Conservation (phyloP, 2,797 vertebrate genomes). For the Chloroceryle amazona region DNA sequence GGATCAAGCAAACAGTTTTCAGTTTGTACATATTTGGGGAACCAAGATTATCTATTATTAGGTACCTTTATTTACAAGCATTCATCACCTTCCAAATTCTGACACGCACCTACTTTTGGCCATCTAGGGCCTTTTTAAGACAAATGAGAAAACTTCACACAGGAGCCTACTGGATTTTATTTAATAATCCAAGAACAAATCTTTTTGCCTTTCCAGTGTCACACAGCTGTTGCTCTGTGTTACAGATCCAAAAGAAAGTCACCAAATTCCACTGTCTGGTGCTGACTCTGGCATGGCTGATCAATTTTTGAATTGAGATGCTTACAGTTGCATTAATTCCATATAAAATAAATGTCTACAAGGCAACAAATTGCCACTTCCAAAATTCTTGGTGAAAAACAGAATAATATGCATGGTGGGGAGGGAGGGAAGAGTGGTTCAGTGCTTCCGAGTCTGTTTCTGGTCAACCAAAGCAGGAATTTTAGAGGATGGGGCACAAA, state of each 20-base stretch:
- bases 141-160: background rate
- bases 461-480: background rate
- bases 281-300: background rate
- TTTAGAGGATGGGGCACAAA: background rate
- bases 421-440: too few species aligned
- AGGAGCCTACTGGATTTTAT: background rate
- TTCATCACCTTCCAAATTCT: background rate
- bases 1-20: conserved; percentile 20
- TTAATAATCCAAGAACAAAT: background rate
- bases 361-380: background rate
- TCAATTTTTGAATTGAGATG: background rate
- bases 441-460: background rate
- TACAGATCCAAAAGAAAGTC: background rate
- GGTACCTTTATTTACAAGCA: background rate
- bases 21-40: background rate
- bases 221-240: background rate
- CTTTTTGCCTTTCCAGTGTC: background rate
- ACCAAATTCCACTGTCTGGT: background rate
- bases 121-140: background rate
- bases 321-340: background rate
- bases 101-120: background rate
- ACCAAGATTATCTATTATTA: background rate
- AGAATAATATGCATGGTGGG: background rate
- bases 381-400: background rate
- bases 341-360: background rate